A percentile compares a stretch with the other conserved stretches of the same genome.
Evolutionary conservation across 30 jellyfish, hydroid and myxozoan genomes (phyloP).

Genomic region (Hydractinia symbiolongicarpus): DNA sequence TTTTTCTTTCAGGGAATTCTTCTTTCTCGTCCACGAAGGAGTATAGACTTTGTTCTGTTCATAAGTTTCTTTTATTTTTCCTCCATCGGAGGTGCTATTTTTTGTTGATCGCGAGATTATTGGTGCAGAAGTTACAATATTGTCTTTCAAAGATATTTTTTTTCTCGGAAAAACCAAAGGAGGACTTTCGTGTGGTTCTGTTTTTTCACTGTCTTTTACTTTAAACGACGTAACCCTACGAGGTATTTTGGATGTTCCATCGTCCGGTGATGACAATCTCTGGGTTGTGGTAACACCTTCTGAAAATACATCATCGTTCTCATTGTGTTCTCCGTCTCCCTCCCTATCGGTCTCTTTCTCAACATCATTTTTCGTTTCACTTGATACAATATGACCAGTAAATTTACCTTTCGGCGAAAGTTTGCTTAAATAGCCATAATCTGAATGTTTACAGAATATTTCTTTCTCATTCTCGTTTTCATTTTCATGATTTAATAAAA

Average conservation of each 20-base stretch:
- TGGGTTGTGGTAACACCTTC: background rate
- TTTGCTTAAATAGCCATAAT: background rate
- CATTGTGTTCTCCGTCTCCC: background rate
- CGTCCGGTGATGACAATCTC: background rate
- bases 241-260: constrained; percentile 6
- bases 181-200: too few species aligned
- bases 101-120: too few species aligned
- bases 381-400: background rate
- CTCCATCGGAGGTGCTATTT: too few species aligned
- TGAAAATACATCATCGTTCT: background rate
- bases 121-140: too few species aligned
- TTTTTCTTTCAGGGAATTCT: too few species aligned
- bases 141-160: too few species aligned
- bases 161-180: too few species aligned
- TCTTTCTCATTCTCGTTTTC: background rate
- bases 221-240: background rate
- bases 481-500: background rate
- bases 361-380: background rate
- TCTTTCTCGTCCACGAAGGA: too few species aligned
- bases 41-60: too few species aligned
- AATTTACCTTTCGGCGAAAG: background rate
- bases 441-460: background rate
- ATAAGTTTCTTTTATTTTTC: too few species aligned
- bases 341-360: background rate
- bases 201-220: too few species aligned